Evolutionary conservation across 2,888 invertebrate species (phyloP).

Genomic region (Eupithecia abbreviata): DNA sequence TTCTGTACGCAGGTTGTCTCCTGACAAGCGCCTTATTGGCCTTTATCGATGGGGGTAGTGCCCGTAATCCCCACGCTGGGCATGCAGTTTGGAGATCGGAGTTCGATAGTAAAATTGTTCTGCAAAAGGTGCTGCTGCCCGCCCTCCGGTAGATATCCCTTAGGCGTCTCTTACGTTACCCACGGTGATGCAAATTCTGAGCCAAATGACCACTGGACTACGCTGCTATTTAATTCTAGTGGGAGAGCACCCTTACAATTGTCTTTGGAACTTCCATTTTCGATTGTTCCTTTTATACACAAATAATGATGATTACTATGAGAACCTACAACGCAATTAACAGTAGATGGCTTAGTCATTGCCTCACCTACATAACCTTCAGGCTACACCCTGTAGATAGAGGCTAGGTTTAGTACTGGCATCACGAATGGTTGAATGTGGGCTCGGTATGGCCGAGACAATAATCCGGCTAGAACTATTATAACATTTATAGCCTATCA

Average conservation of each 20-base stretch:
- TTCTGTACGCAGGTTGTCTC: too few species aligned
- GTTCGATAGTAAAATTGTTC: too few species aligned
- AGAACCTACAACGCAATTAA: background rate
- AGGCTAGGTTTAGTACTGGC: background rate
- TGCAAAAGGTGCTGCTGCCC: too few species aligned
- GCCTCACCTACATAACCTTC: background rate
- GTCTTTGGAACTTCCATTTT: background rate
- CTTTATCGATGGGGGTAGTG: too few species aligned
- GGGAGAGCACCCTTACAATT: background rate
- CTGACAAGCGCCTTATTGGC: too few species aligned
- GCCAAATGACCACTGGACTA: background rate
- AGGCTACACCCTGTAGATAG: background rate
- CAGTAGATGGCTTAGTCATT: background rate
- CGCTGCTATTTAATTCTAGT: background rate
- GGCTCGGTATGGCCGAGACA: background rate
- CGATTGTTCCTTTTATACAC: background rate
- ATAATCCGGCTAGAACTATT: background rate
- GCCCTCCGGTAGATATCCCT: too few species aligned
- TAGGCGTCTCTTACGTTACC: too few species aligned
- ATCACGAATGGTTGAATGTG: background rate
- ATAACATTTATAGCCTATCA: background rate
- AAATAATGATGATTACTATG: constrained; percentile 4
- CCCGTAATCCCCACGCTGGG: too few species aligned
- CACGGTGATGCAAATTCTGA: background rate
- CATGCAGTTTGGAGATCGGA: too few species aligned